Percentiles rank a stretch among this genome's conserved stretches.
Evolutionary conservation across 2,797 vertebrate genomes (phyloP).

Genomic region (Takifugu ocellatus): DNA sequence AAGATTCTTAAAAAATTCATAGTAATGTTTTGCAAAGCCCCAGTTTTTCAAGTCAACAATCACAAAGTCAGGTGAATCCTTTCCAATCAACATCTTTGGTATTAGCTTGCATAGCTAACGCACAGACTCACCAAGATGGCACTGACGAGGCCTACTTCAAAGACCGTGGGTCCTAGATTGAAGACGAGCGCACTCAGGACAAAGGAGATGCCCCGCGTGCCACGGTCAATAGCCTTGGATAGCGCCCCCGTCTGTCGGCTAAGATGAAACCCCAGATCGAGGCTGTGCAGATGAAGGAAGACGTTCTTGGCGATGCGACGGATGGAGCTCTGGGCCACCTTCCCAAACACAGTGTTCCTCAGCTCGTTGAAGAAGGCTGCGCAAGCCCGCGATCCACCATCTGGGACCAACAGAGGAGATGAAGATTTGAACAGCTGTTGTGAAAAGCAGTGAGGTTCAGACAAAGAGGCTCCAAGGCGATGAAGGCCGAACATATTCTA

Average conservation of each 20-base stretch:
- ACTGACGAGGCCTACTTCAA: slow-evolving; percentile 93
- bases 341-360: slow-evolving; percentile 93
- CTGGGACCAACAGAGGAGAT: slow-evolving; percentile 68
- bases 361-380: slow-evolving; percentile 94
- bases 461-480: slow-evolving; percentile 13
- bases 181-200: slow-evolving; percentile 94
- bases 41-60: too few species aligned
- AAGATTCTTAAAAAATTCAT: too few species aligned
- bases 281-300: slow-evolving; percentile 94
- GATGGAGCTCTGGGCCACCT: slow-evolving; percentile 97
- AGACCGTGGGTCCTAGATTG: slow-evolving; percentile 93
- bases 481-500: slow-evolving; percentile 22
- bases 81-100: neutral
- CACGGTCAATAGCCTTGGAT: slow-evolving; percentile 96
- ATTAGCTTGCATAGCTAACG: slow-evolving; percentile 1
- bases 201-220: slow-evolving; percentile 90
- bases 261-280: slow-evolving; percentile 95
- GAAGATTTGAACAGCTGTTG: slow-evolving; percentile 48
- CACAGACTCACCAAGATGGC: slow-evolving; percentile 83
- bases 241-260: slow-evolving; percentile 93
- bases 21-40: too few species aligned
- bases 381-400: slow-evolving; percentile 87
- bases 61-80: too few species aligned
- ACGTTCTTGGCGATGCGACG: slow-evolving; percentile 95
- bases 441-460: slow-evolving; percentile 37